Evolutionary conservation across 2,797 vertebrate species (phyloP).

Genomic region (Channallabes apus): DNA sequence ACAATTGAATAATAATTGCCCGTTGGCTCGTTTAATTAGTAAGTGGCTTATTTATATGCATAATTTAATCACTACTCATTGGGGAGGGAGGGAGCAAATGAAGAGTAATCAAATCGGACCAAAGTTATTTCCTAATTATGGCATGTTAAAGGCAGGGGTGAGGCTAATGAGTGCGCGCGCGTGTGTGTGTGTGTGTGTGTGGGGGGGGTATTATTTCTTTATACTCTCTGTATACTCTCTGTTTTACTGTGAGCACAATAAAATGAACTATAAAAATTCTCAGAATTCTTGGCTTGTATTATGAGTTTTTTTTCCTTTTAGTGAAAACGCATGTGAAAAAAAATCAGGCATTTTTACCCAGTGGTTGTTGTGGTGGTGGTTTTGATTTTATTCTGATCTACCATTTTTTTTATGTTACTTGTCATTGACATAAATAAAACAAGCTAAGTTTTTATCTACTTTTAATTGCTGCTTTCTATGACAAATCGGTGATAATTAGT

Average conservation of each 20-base stretch:
- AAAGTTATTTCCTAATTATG: constrained; percentile 66
- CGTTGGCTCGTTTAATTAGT: constrained; percentile 69
- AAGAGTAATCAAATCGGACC: constrained; percentile 74
- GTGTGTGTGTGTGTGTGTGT: constrained; percentile 23
- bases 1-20: constrained; percentile 58
- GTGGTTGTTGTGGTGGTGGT: background rate
- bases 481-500: background rate
- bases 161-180: constrained; percentile 12
- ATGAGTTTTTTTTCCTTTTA: background rate
- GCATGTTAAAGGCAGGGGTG: constrained; percentile 57
- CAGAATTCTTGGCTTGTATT: background rate
- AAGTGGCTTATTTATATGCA: constrained; percentile 93
- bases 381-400: background rate
- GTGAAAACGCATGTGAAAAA: background rate
- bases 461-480: background rate
- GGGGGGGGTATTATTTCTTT: background rate
- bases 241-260: background rate
- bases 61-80: constrained; percentile 96
- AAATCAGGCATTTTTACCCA: background rate
- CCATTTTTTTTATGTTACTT: background rate
- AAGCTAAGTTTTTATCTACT: background rate
- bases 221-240: background rate
- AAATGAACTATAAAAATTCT: background rate
- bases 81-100: constrained; percentile 85
- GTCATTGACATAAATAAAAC: background rate